Conservation (phyloP, 2,888 invertebrate genomes). For the Spilosoma lubricipeda region DNA sequence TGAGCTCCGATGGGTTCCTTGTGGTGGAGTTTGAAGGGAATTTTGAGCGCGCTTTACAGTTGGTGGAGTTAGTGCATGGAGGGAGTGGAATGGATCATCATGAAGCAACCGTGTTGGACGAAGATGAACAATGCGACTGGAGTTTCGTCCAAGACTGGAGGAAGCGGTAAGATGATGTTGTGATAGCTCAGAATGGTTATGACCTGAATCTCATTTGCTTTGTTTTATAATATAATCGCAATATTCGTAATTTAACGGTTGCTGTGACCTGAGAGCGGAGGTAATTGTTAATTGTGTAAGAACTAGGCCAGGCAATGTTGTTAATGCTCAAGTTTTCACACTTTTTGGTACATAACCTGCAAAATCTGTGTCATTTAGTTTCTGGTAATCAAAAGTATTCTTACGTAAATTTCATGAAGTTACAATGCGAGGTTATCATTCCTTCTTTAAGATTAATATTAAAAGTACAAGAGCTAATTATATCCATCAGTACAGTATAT, state of each 20-base stretch:
- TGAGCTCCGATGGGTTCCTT: conserved; percentile 85
- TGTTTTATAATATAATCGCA: conserved; percentile 64
- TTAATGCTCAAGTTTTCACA: conserved; percentile 33
- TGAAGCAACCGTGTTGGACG: conserved; percentile 80
- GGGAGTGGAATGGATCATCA: conserved; percentile 76
- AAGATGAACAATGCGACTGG: conserved; percentile 88
- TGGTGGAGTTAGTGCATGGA: conserved; percentile 87
- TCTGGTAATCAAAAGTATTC: conserved; percentile 9
- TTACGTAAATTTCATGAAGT: conserved; percentile 8
- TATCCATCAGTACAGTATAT: not conserved
- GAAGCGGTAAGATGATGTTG: conserved; percentile 84
- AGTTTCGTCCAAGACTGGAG: conserved; percentile 92
- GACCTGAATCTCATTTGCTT: conserved; percentile 66
- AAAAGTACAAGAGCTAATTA: not conserved
- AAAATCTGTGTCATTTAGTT: conserved; percentile 33
- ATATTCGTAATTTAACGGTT: conserved; percentile 64
- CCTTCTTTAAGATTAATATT: not conserved
- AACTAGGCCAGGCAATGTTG: conserved; percentile 57
- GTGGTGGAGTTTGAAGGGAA: conserved; percentile 88
- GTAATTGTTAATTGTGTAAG: conserved; percentile 69
- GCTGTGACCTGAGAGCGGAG: conserved; percentile 61
- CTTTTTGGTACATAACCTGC: conserved; percentile 19
- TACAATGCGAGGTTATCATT: not conserved
- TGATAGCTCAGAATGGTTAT: conserved; percentile 52
- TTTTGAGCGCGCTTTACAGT: conserved; percentile 86